Evolutionary conservation across 30 jellyfish, hydroid and myxozoan genomes (phyloP), one percentile per base, ranked within the genome.

Genomic region (Haliclystus octoradiatus): DNA sequence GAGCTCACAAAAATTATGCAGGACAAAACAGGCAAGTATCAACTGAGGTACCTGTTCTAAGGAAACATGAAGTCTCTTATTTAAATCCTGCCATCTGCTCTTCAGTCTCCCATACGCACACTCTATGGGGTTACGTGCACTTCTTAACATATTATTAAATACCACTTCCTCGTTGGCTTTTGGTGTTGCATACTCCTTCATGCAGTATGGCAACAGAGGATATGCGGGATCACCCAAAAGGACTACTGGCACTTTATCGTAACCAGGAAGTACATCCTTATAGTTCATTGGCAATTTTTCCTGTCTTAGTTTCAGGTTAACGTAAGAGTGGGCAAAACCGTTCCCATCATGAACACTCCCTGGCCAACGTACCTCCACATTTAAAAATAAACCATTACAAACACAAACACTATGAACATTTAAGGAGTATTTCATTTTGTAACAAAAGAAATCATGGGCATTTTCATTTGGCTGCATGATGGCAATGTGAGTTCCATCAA

Each of bases 401-500:
- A 75, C 85, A 65, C 86, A 74, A 46, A 83, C 78, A 2, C 85
- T 92, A 52, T 67, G 93, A 47, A 86, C 86, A 68, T 74, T 82
- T 22, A 82, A 0, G 15, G 85, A 33, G 40, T 73, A 74, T 50
- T 73, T 73, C 92, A 73, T 73, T 81, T 82, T 81, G 47, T 66
- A 81, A 49, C 92, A 62, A 65, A 82, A 74, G 34, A 27, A 82
- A 50, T 82, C 93, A 32, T 83, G 95, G 52, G 87, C 67, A 77
- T 77, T 83, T 52, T 83, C 95, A 25, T 25, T 32, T 9, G 95
- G 95, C 64, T 72, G 93, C 28, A 19, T 34, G 25, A 83, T 62
- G 14, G 86, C 82, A 22, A 83, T 77, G 52, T 75, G 94, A 14
- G 94, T 82, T 28, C 94, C 93, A 75, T 82, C 85, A 28, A 82